Conservation (phyloP, 2,888 invertebrate genomes). For the Volucella inflata region DNA sequence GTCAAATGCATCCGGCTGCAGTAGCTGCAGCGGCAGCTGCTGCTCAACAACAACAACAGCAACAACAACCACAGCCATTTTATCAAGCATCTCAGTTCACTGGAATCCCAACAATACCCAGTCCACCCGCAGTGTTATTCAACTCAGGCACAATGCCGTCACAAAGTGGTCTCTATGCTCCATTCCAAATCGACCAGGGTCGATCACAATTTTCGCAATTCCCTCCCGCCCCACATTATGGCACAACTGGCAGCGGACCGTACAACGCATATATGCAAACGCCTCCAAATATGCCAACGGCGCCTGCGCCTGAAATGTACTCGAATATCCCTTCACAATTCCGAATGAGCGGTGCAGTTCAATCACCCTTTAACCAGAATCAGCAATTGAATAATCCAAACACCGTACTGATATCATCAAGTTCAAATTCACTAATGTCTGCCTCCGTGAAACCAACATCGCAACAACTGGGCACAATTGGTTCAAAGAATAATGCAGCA, state of each 20-base stretch:
- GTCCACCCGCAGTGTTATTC: conserved; percentile 90
- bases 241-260: conserved; percentile 86
- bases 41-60: conserved; percentile 80
- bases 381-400: conserved; percentile 92
- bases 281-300: conserved; percentile 86
- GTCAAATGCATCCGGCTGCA: conserved; percentile 77
- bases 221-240: conserved; percentile 86
- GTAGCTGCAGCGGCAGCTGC: conserved; percentile 73
- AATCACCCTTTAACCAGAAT: conserved; percentile 89
- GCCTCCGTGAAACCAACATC: conserved; percentile 91
- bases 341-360: conserved; percentile 86
- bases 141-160: conserved; percentile 91
- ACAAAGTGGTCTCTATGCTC: conserved; percentile 91
- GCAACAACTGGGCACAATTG: conserved; percentile 93
- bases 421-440: conserved; percentile 94
- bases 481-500: conserved; percentile 83
- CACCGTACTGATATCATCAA: conserved; percentile 94
- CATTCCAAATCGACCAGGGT: conserved; percentile 90
- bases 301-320: conserved; percentile 89
- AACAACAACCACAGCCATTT: conserved; percentile 85
- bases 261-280: conserved; percentile 88
- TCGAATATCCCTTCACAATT: conserved; percentile 87
- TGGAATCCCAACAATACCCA: conserved; percentile 92
- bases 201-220: conserved; percentile 92
- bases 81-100: conserved; percentile 91